phyloP scores from a whole-genome alignment of 2,888 invertebrate genomes.

The Drosophila quinaria region DNA sequence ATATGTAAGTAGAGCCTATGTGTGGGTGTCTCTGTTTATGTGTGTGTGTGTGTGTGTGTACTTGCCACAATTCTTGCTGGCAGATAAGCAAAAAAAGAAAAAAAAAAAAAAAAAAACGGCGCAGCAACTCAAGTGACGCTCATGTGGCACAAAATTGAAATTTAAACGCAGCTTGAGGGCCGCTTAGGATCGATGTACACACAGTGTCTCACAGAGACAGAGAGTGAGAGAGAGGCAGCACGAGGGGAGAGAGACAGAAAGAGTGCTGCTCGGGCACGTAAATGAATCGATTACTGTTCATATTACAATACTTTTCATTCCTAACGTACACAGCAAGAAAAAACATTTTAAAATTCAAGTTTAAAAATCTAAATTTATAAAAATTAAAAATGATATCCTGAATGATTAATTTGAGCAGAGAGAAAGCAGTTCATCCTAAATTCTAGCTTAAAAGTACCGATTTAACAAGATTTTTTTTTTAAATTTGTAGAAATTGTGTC shows the following conservation, averaged over 20 bases:
- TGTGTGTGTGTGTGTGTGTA: not conserved
- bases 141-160: constrained; percentile 80
- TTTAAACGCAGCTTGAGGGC: constrained; percentile 77
- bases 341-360: too few species aligned
- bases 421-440: too few species aligned
- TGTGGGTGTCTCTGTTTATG: not conserved
- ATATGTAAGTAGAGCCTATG: not conserved
- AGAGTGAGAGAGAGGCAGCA: not conserved
- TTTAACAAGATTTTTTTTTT: too few species aligned
- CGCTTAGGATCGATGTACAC: constrained; percentile 70
- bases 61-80: constrained; percentile 1
- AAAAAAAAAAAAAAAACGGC: constrained; percentile 59
- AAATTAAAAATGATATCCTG: too few species aligned
- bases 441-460: too few species aligned
- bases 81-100: constrained; percentile 45
- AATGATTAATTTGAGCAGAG: too few species aligned
- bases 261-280: not conserved
- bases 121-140: constrained; percentile 72
- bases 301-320: too few species aligned
- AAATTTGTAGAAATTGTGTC: too few species aligned
- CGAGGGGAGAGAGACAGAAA: constrained; percentile 9
- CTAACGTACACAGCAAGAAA: too few species aligned
- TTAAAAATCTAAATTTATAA: too few species aligned
- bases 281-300: not conserved
- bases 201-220: not conserved